These are phyloP conservation scores for Pardalotus punctatus DNA, from an alignment of 2,113 vertebrate genomes.

Conservation along the genomic window DNA sequence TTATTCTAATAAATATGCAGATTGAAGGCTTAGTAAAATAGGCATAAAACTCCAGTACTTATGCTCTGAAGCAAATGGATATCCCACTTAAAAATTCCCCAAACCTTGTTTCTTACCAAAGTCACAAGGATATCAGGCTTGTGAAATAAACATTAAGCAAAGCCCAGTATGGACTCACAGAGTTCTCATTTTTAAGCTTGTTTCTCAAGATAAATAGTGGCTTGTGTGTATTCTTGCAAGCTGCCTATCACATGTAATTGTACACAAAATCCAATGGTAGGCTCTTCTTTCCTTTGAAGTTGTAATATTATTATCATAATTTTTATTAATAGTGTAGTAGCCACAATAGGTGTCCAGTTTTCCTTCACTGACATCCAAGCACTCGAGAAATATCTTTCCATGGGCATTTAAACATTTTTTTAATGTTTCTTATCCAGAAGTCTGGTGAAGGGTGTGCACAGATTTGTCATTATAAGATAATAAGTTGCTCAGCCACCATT, in stretches of 20 bases:
- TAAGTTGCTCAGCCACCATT: not conserved
- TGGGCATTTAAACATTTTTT: not conserved
- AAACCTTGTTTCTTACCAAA: not conserved
- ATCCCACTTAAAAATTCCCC: not conserved
- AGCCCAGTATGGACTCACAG: not conserved
- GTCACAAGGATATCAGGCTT: not conserved
- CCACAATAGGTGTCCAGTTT: not conserved
- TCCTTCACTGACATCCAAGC: not conserved
- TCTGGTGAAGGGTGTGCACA: not conserved
- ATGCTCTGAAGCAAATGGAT: not conserved
- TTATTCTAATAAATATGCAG: not conserved
- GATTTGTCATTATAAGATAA: not conserved
- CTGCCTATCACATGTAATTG: not conserved
- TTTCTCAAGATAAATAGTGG: not conserved
- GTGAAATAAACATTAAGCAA: not conserved
- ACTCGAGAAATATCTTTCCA: not conserved
- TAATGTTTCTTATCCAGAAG: not conserved
- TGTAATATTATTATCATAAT: not conserved
- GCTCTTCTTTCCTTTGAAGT: not conserved
- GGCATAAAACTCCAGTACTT: not conserved
- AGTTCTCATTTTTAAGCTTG: not conserved
- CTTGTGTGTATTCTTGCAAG: not conserved
- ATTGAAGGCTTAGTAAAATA: not conserved
- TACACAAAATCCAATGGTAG: not conserved
- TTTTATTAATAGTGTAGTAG: not conserved